Evolutionary conservation across 2,797 vertebrate species (phyloP).

Genomic region (Typhlichthys subterraneus): DNA sequence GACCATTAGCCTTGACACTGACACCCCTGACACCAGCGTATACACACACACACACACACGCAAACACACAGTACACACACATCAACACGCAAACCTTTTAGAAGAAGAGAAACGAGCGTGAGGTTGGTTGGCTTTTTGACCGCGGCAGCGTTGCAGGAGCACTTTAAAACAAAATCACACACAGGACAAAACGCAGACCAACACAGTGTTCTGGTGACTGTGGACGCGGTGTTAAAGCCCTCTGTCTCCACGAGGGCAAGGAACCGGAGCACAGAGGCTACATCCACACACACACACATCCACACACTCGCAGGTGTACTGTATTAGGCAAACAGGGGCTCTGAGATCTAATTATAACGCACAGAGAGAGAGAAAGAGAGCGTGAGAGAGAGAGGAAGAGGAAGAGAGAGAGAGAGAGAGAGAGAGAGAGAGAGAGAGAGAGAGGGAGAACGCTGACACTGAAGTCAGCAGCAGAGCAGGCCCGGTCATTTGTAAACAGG

Average conservation of each 20-base stretch:
- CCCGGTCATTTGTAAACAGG: constrained; percentile 98
- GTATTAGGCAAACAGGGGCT: constrained; percentile 90
- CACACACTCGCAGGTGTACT: constrained; percentile 70
- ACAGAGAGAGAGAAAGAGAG: constrained; percentile 9
- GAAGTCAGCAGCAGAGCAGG: constrained; percentile 98
- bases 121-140: constrained; percentile 32
- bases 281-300: constrained; percentile 50
- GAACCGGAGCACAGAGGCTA: constrained; percentile 30
- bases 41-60: constrained; percentile 30
- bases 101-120: constrained; percentile 27
- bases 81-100: constrained; percentile 31
- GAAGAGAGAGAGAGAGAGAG: not conserved
- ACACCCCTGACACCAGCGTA: constrained; percentile 63
- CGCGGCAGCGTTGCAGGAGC: constrained; percentile 25
- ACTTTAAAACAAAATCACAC: constrained; percentile 33
- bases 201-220: constrained; percentile 47
- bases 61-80: constrained; percentile 13
- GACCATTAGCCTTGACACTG: constrained; percentile 75
- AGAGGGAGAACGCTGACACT: constrained; percentile 80
- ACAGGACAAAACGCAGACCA: constrained; percentile 22
- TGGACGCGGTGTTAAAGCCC: constrained; percentile 51
- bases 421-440: not conserved
- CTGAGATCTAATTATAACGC: constrained; percentile 98
- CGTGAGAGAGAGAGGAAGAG: not conserved
- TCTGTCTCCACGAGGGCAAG: not conserved